A percentile compares a stretch with the other conserved stretches of the same genome.
phyloP scores from a whole-genome alignment of 1,140 invertebrate species.

The Euwallacea similis region DNA sequence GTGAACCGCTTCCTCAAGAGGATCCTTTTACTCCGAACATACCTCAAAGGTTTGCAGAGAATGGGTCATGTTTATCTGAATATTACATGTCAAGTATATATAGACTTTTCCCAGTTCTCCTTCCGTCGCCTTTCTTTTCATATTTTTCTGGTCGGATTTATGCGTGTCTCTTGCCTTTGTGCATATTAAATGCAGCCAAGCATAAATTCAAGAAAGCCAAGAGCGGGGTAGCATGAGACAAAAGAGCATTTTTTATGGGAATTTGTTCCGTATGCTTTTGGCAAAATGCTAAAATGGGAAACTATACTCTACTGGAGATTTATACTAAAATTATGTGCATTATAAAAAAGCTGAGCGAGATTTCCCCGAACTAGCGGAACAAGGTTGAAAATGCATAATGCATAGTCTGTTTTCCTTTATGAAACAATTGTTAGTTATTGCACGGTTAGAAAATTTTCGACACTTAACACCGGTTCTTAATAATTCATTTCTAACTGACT shows the following conservation, averaged over 20 bases:
- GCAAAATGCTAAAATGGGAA: not conserved
- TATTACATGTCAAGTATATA: constrained; percentile 42
- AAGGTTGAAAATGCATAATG: too few species aligned
- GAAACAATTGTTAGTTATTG: too few species aligned
- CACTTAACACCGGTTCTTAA: too few species aligned
- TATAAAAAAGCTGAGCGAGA: too few species aligned
- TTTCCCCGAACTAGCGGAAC: too few species aligned
- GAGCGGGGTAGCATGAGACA: constrained; percentile 10
- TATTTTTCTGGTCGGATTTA: constrained; percentile 40
- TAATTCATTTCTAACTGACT: too few species aligned
- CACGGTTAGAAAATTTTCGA: too few species aligned
- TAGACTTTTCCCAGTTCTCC: constrained; percentile 33
- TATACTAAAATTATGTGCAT: too few species aligned
- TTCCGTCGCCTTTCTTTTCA: constrained; percentile 34
- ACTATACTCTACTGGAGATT: too few species aligned
- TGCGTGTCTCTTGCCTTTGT: constrained; percentile 37
- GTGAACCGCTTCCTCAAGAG: constrained; percentile 5
- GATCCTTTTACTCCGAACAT: not conserved
- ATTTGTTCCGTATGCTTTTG: not conserved
- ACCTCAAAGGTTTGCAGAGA: not conserved
- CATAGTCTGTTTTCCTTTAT: too few species aligned
- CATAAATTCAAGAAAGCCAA: constrained; percentile 30
- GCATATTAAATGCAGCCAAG: constrained; percentile 38
- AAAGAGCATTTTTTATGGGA: constrained; percentile 26
- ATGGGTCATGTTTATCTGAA: constrained; percentile 21